Conservation (phyloP, 2,888 invertebrate genomes). For the Epirrhoe tristata region DNA sequence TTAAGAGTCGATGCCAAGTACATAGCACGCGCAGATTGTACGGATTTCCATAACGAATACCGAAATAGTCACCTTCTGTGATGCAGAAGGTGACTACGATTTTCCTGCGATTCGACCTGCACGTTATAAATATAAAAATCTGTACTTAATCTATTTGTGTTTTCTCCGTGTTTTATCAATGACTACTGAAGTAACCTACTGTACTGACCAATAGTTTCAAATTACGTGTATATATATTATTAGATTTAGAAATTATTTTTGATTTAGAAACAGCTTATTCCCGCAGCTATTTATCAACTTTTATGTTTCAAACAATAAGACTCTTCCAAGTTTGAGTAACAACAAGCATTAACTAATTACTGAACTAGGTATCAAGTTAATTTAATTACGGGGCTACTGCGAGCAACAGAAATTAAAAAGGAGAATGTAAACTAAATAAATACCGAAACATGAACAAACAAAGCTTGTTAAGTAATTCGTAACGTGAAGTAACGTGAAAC, state of each 20-base stretch:
- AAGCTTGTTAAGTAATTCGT: background rate
- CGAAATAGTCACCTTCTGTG: constrained; percentile 22
- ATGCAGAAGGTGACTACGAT: no score
- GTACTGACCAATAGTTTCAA: background rate
- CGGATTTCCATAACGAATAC: constrained; percentile 7
- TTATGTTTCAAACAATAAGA: background rate
- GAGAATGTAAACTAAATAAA: background rate
- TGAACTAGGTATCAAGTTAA: background rate
- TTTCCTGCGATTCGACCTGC: constrained; percentile 2
- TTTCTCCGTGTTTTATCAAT: background rate
- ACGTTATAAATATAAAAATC: background rate
- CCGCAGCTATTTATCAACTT: background rate
- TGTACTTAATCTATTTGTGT: background rate
- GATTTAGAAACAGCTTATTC: background rate
- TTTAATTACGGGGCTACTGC: background rate
- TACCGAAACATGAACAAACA: background rate
- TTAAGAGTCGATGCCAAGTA: constrained; percentile 25
- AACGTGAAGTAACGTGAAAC: background rate
- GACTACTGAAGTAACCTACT: background rate
- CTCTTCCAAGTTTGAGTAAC: background rate
- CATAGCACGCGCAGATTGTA: constrained; percentile 7
- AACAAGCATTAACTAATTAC: background rate
- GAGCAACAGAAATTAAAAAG: background rate
- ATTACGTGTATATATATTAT: background rate
- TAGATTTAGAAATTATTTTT: no score